These are phyloP conservation scores for Brachionus asplanchnoidis DNA, from an alignment of 1,140 invertebrate species.

Conservation along the genomic window DNA sequence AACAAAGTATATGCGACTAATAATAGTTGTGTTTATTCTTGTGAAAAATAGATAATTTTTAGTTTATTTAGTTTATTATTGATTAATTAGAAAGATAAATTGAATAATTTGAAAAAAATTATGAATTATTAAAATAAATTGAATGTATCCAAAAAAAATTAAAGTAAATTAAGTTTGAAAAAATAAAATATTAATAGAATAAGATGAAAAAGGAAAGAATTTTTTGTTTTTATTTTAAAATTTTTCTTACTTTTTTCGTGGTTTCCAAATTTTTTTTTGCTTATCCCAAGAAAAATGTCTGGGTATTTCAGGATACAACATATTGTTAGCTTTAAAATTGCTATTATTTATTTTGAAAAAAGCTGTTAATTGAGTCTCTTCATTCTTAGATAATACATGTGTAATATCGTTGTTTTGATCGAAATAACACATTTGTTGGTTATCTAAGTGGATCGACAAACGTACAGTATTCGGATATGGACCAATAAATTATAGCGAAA, in stretches of 20 bases:
- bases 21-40: not conserved
- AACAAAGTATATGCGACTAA: not conserved
- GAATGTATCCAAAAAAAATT: not conserved
- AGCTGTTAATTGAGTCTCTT: slow-evolving; percentile 15
- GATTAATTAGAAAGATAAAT: not conserved
- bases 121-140: not conserved
- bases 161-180: not conserved
- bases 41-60: not conserved
- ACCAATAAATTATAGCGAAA: slow-evolving; percentile 35
- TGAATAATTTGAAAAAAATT: not conserved
- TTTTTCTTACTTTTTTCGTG: not conserved
- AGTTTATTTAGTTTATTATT: not conserved
- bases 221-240: not conserved
- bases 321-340: not conserved
- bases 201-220: not conserved
- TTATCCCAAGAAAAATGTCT: not conserved
- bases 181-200: not conserved
- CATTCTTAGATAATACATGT: not conserved
- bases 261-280: not conserved
- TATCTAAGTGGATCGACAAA: slow-evolving; percentile 41
- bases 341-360: not conserved
- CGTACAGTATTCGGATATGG: slow-evolving; percentile 27
- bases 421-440: slow-evolving; percentile 41
- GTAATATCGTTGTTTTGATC: not conserved
- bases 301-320: slow-evolving; percentile 6